Conservation (phyloP, 2,888 invertebrate species). For the Diloba caeruleocephala region DNA sequence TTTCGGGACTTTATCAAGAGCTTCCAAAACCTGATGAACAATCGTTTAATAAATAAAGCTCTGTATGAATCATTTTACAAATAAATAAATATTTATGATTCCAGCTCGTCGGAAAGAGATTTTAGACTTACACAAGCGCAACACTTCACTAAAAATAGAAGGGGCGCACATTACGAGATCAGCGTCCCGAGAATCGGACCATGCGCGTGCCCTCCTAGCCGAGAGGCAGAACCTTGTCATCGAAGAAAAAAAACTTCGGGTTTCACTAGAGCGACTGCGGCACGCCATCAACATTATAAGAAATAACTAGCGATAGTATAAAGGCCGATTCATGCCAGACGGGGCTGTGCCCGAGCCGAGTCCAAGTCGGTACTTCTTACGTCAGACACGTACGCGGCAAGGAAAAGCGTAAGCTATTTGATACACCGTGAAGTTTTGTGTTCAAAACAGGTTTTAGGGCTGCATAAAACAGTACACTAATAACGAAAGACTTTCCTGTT, state of each 20-base stretch:
- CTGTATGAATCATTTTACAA: not conserved
- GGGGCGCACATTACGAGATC: constrained; percentile 83
- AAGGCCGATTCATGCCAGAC: not conserved
- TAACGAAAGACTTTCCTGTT: too few relatives aligned
- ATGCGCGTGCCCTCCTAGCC: constrained; percentile 75
- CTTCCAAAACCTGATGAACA: too few relatives aligned
- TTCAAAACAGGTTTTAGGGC: too few relatives aligned
- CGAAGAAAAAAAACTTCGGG: constrained; percentile 68
- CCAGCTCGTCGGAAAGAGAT: constrained; percentile 86
- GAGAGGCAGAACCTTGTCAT: constrained; percentile 71
- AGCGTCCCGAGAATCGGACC: constrained; percentile 78
- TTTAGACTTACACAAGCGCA: constrained; percentile 78
- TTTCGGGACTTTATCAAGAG: too few relatives aligned
- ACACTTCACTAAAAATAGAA: constrained; percentile 83
- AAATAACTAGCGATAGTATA: constrained; percentile 34
- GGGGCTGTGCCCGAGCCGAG: not conserved
- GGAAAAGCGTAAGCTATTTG: not conserved
- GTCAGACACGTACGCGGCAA: not conserved
- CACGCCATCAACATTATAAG: constrained; percentile 67
- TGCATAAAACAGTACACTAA: too few relatives aligned
- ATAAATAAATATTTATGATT: constrained; percentile 49
- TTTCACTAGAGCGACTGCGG: constrained; percentile 66
- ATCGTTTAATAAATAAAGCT: not conserved
- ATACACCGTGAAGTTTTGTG: too few relatives aligned
- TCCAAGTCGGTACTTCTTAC: not conserved